Evolutionary conservation across 2,797 vertebrate genomes (phyloP).

Genomic region (Danio choprae): DNA sequence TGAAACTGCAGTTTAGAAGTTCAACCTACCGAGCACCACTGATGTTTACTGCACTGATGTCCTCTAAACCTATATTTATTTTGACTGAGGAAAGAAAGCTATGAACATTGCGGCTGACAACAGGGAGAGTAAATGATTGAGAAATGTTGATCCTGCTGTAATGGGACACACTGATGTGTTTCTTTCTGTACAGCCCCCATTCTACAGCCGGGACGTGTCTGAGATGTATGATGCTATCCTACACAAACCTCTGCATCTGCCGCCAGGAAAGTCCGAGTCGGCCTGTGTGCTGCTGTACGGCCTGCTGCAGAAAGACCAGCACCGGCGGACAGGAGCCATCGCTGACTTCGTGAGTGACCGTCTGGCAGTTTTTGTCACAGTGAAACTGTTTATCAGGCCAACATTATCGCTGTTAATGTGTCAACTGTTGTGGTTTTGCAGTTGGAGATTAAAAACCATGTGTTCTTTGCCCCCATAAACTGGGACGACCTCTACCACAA

Average conservation of each 20-base stretch:
- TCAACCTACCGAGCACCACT: no score
- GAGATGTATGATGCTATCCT: conserved; percentile 98
- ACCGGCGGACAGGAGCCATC: conserved; percentile 89
- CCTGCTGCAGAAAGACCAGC: conserved; percentile 96
- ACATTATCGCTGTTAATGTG: conserved; percentile 48
- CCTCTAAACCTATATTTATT: no score
- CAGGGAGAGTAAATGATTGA: no score
- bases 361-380: neutral
- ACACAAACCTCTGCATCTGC: conserved; percentile 87
- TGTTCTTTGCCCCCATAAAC: conserved; percentile 95
- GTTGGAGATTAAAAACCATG: conserved; percentile 95
- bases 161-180: neutral
- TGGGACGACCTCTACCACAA: conserved; percentile 98
- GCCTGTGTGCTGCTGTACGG: conserved; percentile 87
- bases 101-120: no score
- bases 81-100: no score
- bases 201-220: conserved; percentile 90
- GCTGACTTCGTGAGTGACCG: conserved; percentile 90
- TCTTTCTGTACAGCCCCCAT: conserved; percentile 84
- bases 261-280: conserved; percentile 88
- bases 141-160: no score
- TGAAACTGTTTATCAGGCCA: conserved; percentile 6
- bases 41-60: no score
- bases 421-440: conserved; percentile 66
- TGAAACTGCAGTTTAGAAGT: no score